Evolutionary conservation across 1,140 invertebrate genomes (phyloP).

Genomic region (Orius insidiosus): DNA sequence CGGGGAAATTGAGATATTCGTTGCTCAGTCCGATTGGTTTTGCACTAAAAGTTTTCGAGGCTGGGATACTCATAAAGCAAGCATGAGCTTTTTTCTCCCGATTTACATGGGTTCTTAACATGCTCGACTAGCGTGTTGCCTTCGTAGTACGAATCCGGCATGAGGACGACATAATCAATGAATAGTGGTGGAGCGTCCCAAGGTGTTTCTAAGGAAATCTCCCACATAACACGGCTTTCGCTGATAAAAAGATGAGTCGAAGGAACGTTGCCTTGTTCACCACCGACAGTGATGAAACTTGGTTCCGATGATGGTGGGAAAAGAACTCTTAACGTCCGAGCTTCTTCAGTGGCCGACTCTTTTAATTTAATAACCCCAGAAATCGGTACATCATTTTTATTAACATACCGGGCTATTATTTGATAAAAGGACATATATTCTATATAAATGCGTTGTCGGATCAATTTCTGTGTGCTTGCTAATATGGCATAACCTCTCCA

Average conservation of each 20-base stretch:
- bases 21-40: too few relatives aligned
- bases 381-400: constrained; percentile 57
- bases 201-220: too few relatives aligned
- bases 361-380: constrained; percentile 61
- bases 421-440: constrained; percentile 80
- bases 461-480: constrained; percentile 66
- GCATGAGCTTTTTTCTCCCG: constrained; percentile 45
- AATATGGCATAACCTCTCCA: constrained; percentile 97
- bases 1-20: too few relatives aligned
- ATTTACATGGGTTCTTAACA: constrained; percentile 63
- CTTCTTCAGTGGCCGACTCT: constrained; percentile 51
- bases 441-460: constrained; percentile 68
- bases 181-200: constrained; percentile 16
- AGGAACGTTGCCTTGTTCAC: constrained; percentile 47
- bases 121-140: constrained; percentile 63
- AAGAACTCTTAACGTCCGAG: constrained; percentile 46
- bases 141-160: constrained; percentile 91
- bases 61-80: constrained; percentile 65
- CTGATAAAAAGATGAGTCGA: constrained; percentile 28
- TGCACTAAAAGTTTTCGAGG: constrained; percentile 30
- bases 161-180: constrained; percentile 87
- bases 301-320: constrained; percentile 51
- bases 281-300: constrained; percentile 58
- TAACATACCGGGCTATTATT: constrained; percentile 77
- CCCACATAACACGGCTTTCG: neutral